Evolutionary conservation across 1,140 invertebrate species (phyloP).

Genomic region (Adoxophyes honmai): DNA sequence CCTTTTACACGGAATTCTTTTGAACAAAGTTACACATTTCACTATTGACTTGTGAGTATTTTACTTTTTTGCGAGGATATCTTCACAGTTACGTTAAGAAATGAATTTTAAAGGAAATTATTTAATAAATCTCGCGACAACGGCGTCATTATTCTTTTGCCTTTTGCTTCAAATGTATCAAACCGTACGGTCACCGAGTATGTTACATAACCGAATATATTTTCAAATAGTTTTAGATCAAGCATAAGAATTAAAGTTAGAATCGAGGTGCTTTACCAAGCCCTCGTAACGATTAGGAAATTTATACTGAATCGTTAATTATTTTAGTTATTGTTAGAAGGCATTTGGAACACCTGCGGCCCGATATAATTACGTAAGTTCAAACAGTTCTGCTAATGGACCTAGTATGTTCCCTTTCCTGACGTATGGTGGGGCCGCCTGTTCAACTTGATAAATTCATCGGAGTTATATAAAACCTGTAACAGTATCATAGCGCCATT

Average conservation of each 20-base stretch:
- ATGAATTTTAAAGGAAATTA: not conserved
- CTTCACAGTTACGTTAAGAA: not conserved
- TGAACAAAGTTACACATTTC: conserved; percentile 36
- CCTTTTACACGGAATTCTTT: conserved; percentile 28
- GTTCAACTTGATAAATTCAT: not conserved
- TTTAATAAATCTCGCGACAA: too few relatives aligned
- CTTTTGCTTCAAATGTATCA: too few relatives aligned
- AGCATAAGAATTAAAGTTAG: not conserved
- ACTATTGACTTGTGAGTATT: conserved; percentile 4
- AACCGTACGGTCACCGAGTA: too few relatives aligned
- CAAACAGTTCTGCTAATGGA: conserved; percentile 4
- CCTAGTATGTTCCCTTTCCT: not conserved
- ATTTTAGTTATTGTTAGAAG: conserved; percentile 13
- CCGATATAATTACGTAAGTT: conserved; percentile 9
- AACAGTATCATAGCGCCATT: too few relatives aligned
- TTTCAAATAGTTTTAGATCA: not conserved
- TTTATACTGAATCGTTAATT: conserved; percentile 1
- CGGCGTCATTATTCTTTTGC: too few relatives aligned
- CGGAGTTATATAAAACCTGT: not conserved
- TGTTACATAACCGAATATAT: too few relatives aligned
- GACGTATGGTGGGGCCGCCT: not conserved
- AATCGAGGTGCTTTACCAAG: not conserved
- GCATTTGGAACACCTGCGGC: conserved; percentile 1
- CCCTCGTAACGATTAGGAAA: not conserved
- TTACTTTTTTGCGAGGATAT: not conserved